Evolutionary conservation across 2,113 vertebrate genomes (phyloP).

Genomic region (Notothenia rossii): DNA sequence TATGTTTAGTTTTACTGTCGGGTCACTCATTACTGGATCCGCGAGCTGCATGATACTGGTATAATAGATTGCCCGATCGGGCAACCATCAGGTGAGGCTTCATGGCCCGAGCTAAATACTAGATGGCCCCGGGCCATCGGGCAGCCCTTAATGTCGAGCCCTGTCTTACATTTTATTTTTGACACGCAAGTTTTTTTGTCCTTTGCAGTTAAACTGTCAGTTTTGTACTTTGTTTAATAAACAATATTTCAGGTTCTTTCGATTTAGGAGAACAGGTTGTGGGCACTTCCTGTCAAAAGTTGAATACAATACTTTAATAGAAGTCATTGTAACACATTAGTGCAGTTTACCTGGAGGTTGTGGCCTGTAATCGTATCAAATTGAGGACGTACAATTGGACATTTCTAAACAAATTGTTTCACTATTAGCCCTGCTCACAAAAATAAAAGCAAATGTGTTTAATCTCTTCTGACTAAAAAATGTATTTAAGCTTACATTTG

Average conservation of each 20-base stretch:
- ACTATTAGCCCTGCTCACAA: not conserved
- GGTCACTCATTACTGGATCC: too few species aligned
- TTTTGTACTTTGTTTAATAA: not conserved
- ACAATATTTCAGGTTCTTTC: not conserved
- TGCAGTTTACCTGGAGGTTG: not conserved
- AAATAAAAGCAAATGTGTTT: too few species aligned
- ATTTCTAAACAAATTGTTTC: not conserved
- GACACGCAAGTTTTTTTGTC: not conserved
- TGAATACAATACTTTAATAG: not conserved
- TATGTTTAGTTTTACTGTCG: too few species aligned
- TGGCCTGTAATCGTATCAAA: not conserved
- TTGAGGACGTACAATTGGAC: not conserved
- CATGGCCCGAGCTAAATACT: too few species aligned
- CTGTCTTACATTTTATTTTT: too few species aligned
- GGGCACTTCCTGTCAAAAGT: not conserved
- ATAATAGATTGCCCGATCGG: too few species aligned
- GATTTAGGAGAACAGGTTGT: not conserved
- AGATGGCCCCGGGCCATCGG: too few species aligned
- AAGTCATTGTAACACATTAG: not conserved
- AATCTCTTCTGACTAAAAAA: not conserved
- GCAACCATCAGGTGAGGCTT: too few species aligned
- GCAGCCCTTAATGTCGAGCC: too few species aligned
- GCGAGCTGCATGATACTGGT: too few species aligned
- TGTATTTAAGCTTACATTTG: not conserved
- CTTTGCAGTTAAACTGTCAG: not conserved